A percentile compares a stretch with the other conserved stretches of the same genome.
Conservation (phyloP, 1,140 invertebrate species). For the Melanaphis sacchari region DNA sequence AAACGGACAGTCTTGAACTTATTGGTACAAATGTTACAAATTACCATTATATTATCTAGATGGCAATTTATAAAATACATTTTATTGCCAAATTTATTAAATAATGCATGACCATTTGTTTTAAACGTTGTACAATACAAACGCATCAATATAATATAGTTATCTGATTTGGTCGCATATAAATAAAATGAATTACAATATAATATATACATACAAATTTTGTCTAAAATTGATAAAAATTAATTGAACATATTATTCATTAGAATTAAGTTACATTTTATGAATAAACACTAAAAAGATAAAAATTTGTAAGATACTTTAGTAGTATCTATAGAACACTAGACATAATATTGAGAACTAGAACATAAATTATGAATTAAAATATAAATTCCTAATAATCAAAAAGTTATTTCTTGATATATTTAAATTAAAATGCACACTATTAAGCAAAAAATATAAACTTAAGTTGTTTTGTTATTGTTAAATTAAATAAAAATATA, state of each 20-base stretch:
- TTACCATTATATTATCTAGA: conserved; percentile 36
- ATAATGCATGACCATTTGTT: conserved; percentile 31
- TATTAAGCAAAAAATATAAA: conserved; percentile 43
- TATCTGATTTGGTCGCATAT: conserved; percentile 26
- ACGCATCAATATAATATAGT: conserved; percentile 17
- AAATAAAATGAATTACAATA: conserved; percentile 35
- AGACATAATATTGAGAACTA: conserved; percentile 48
- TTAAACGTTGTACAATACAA: neutral
- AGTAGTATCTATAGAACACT: conserved; percentile 39
- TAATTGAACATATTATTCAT: conserved; percentile 45
- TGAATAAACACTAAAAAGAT: conserved; percentile 46
- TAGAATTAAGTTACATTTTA: conserved; percentile 49
- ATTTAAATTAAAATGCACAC: conserved; percentile 52
- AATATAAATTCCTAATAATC: conserved; percentile 24
- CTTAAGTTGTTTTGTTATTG: conserved; percentile 21
- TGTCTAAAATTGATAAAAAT: conserved; percentile 55
- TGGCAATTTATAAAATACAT: conserved; percentile 20
- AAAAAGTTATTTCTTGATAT: conserved; percentile 31
- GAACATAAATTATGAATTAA: conserved; percentile 47
- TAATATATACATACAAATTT: conserved; percentile 35
- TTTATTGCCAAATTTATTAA: conserved; percentile 44
- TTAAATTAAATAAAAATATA: conserved; percentile 46
- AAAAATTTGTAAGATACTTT: conserved; percentile 47
- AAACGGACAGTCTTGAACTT: conserved; percentile 50
- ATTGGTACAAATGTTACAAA: conserved; percentile 37